Conservation (phyloP, 2,113 vertebrate genomes). For the Origma solitaria region DNA sequence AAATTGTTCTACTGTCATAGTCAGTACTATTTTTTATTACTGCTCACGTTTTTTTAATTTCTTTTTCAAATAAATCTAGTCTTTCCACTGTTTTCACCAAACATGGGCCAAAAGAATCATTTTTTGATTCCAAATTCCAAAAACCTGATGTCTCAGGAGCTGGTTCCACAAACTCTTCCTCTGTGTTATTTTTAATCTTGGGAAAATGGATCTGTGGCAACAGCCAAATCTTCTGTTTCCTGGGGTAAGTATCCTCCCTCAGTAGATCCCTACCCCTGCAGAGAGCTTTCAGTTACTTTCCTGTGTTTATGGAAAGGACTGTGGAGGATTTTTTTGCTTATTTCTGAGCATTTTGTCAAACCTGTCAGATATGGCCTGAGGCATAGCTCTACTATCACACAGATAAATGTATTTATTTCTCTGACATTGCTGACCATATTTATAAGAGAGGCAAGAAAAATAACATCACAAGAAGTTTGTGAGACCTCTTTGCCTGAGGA, state of each 20-base stretch:
- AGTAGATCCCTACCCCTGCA: background rate
- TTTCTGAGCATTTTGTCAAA: background rate
- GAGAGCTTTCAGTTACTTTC: background rate
- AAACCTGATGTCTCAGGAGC: constrained; percentile 41
- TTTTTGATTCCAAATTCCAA: constrained; percentile 42
- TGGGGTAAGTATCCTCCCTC: background rate
- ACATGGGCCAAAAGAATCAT: constrained; percentile 25
- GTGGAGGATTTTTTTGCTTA: background rate
- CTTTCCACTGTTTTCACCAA: constrained; percentile 52
- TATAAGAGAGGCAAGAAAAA: background rate
- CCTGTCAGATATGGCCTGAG: background rate
- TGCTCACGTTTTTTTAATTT: constrained; percentile 55
- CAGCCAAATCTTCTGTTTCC: background rate
- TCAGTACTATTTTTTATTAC: constrained; percentile 38
- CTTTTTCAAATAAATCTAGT: constrained; percentile 48
- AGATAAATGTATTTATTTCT: background rate
- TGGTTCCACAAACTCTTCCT: constrained; percentile 23
- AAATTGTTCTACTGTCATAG: constrained; percentile 61
- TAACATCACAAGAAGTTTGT: background rate
- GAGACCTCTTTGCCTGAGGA: background rate
- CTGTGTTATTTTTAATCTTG: constrained; percentile 35
- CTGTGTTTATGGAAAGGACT: background rate
- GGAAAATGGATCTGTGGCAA: background rate
- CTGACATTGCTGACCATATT: background rate
- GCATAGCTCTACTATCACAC: background rate